phyloP scores from a whole-genome alignment of 2,888 invertebrate genomes.

The Tachina lurida region DNA sequence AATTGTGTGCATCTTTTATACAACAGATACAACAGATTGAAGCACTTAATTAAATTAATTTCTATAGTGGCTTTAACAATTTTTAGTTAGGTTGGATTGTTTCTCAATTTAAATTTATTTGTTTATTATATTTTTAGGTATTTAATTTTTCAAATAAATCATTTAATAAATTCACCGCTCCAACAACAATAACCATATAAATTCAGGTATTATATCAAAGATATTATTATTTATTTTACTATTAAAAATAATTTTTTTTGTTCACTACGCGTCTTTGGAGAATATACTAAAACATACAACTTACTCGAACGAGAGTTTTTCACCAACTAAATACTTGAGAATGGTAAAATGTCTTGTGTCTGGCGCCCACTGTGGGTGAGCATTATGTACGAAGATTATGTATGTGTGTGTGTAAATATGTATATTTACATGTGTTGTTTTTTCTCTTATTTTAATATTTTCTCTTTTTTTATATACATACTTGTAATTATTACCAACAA shows the following conservation, averaged over 20 bases:
- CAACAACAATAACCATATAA: conserved; percentile 47
- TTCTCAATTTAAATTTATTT: conserved; percentile 21
- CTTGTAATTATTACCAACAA: not conserved
- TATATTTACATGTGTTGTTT: not conserved
- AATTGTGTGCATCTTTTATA: conserved; percentile 5
- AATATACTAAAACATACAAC: conserved; percentile 65
- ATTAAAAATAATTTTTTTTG: not conserved
- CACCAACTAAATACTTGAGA: conserved; percentile 75
- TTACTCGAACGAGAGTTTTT: conserved; percentile 80
- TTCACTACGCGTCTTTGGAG: conserved; percentile 1
- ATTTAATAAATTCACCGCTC: conserved; percentile 28
- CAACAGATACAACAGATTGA: conserved; percentile 8
- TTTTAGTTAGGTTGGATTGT: not conserved
- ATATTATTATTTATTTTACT: conserved; percentile 7
- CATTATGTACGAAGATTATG: conserved; percentile 18
- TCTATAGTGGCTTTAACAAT: conserved; percentile 15
- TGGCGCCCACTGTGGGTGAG: conserved; percentile 62
- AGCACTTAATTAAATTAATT: conserved; percentile 29
- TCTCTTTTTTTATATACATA: not conserved
- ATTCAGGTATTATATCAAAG: not conserved
- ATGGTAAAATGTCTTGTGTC: conserved; percentile 41
- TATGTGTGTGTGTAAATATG: not conserved
- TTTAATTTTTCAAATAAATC: conserved; percentile 25
- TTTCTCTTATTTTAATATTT: conserved; percentile 5
- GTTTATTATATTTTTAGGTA: not conserved